Evolutionary conservation across 23 tunicate genomes (phyloP).

Genomic region (Pegea sp.): DNA sequence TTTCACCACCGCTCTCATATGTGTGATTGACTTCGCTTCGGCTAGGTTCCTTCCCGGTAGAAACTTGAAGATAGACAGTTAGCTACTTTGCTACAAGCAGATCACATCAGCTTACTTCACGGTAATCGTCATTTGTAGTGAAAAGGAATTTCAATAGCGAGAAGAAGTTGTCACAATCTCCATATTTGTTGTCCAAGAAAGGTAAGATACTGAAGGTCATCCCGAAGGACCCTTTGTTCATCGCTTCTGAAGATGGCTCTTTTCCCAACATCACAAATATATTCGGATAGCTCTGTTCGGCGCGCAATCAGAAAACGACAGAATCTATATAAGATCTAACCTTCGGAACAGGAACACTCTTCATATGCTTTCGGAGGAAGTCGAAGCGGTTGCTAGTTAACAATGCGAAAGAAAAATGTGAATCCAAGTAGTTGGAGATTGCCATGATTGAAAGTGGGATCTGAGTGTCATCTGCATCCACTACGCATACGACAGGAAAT

Average conservation of each 20-base stretch:
- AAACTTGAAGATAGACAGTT: background rate
- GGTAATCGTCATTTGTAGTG: slow-evolving; percentile 54
- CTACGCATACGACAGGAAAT: slow-evolving; percentile 58
- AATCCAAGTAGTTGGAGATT: slow-evolving; percentile 19
- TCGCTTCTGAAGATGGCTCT: slow-evolving; percentile 53
- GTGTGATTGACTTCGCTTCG: background rate
- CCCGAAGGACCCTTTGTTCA: slow-evolving; percentile 21
- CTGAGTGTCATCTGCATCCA: slow-evolving; percentile 12
- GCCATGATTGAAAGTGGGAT: slow-evolving; percentile 14
- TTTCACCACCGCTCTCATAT: background rate
- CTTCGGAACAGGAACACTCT: slow-evolving; percentile 49
- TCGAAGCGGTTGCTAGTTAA: slow-evolving; percentile 18
- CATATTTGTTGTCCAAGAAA: slow-evolving; percentile 37
- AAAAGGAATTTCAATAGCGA: slow-evolving; percentile 37
- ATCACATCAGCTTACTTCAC: slow-evolving; percentile 36
- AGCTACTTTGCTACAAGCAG: background rate
- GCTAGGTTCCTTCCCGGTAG: background rate
- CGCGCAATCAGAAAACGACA: too few relatives aligned
- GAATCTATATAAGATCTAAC: slow-evolving; percentile 2
- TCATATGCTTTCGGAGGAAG: slow-evolving; percentile 8
- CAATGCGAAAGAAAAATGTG: slow-evolving; percentile 34
- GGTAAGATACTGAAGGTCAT: slow-evolving; percentile 50
- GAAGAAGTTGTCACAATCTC: slow-evolving; percentile 14
- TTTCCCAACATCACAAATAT: slow-evolving; percentile 42
- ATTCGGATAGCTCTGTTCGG: slow-evolving; percentile 48